Base-by-base conservation (phyloP, 2,888 invertebrate species). In the Tachina lurida region DNA sequence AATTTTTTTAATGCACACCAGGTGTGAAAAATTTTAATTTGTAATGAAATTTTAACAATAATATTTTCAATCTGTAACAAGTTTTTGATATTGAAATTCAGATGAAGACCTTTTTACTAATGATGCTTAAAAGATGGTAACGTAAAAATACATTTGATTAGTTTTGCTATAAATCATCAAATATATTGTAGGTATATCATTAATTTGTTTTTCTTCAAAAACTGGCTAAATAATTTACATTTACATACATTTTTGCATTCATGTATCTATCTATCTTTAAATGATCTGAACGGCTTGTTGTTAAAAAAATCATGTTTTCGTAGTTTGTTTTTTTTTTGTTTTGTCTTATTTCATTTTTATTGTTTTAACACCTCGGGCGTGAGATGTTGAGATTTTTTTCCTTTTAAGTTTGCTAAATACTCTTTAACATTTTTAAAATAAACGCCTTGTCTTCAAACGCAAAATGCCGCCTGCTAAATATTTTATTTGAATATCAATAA, bases 401-500 rank as follows among this genome's bases (percentile, higher is more conserved):
- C 74, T 71, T 71, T 79, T 52, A 68, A 52, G 58, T 71, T 67
- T 54, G 54, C 17, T 74, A 78, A 78, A 73, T 58, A 67, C 39
- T 15, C 43, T 73, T 73, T n/a, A 73, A 54, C 52, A 22, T 39
- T 45, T 19, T 60, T 10, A 17, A 49, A 17, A 31, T 54, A 67
- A 73, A 67, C 86, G 79, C 86, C 86, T 79, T 79, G 76, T 71
- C 86, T 76, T 86, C 86, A 86, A 86, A 86, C 52, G 45, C 1
- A 10, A 65, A 75, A 83, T 86, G 63, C 86, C 86, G 86, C 86
- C 49, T 83, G 79, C 62, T 83, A 79, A 83, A 79, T 84, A 78
- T 75, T 89, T 89, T 89, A 90, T 90, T 91, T 90, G 90, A 90
- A 91, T 90, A 90, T 90, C 90, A 89, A 91, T 90, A 90, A 89